phyloP scores from a whole-genome alignment of 2,797 vertebrate species.

The Glossophaga mutica region DNA sequence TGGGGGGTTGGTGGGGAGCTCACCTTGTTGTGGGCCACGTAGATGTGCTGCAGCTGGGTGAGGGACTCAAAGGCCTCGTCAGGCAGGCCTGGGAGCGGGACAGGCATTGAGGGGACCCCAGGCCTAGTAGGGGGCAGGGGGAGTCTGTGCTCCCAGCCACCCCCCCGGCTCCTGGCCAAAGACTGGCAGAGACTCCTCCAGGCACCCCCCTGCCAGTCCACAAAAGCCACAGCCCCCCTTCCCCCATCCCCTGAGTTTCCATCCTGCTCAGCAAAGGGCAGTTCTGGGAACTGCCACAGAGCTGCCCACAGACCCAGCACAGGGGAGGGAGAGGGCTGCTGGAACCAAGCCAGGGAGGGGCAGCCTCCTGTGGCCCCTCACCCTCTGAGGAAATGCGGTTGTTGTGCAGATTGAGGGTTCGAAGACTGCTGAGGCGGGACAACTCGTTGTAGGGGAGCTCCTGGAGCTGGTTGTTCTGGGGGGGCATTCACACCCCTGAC shows the following conservation, averaged over 20 bases:
- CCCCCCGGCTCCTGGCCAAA: not conserved
- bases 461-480: constrained; percentile 76
- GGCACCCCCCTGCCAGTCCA: not conserved
- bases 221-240: constrained; percentile 35
- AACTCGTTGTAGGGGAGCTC: constrained; percentile 76
- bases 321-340: not conserved
- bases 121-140: not conserved
- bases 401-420: constrained; percentile 78
- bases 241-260: constrained; percentile 43
- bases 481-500: not conserved
- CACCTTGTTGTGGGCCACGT: constrained; percentile 79
- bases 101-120: not conserved
- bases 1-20: not conserved
- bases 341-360: not conserved
- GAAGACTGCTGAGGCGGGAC: constrained; percentile 63
- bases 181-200: not conserved
- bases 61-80: constrained; percentile 79
- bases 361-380: constrained; percentile 21
- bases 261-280: constrained; percentile 44
- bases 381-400: constrained; percentile 75
- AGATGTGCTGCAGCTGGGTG: constrained; percentile 74
- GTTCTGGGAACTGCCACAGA: constrained; percentile 53
- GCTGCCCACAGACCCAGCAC: not conserved
- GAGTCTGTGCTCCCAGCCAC: not conserved
- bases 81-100: constrained; percentile 68